Evolutionary conservation across 1,140 invertebrate species (phyloP).

Genomic region (Dermatophagoides farinae): DNA sequence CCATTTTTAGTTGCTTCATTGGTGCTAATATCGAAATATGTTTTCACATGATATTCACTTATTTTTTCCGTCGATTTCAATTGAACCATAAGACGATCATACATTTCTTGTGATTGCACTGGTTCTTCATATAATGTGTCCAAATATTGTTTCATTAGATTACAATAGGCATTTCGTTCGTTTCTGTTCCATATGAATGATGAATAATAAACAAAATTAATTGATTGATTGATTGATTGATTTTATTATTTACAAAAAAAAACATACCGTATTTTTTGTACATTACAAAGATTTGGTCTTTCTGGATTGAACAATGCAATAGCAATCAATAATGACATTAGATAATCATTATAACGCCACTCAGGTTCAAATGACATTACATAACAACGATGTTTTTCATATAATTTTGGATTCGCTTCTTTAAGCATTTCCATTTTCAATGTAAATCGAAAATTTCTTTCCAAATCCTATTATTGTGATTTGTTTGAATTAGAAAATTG

Average conservation of each 20-base stretch:
- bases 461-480: conserved; percentile 8
- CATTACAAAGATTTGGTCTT: conserved; percentile 51
- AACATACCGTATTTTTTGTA: conserved; percentile 64
- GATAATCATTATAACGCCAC: conserved; percentile 60
- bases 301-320: conserved; percentile 70
- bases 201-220: not conserved
- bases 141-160: conserved; percentile 58
- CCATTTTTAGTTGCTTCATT: conserved; percentile 28
- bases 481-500: conserved; percentile 15
- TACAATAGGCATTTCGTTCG: conserved; percentile 77
- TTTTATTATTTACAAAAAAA: conserved; percentile 59
- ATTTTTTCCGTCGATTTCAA: conserved; percentile 60
- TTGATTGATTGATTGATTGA: conserved; percentile 49
- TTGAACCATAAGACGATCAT: conserved; percentile 53
- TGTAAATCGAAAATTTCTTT: conserved; percentile 2
- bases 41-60: conserved; percentile 61
- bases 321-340: conserved; percentile 69
- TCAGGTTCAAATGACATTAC: conserved; percentile 52
- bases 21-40: conserved; percentile 73
- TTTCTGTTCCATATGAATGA: conserved; percentile 30
- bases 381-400: conserved; percentile 58
- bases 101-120: conserved; percentile 44
- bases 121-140: conserved; percentile 46
- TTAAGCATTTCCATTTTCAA: conserved; percentile 67
- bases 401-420: conserved; percentile 60